A percentile compares a stretch with the other conserved stretches of the same genome.
Conservation (phyloP, 2,888 invertebrate genomes). For the Argyresthia albistria region DNA sequence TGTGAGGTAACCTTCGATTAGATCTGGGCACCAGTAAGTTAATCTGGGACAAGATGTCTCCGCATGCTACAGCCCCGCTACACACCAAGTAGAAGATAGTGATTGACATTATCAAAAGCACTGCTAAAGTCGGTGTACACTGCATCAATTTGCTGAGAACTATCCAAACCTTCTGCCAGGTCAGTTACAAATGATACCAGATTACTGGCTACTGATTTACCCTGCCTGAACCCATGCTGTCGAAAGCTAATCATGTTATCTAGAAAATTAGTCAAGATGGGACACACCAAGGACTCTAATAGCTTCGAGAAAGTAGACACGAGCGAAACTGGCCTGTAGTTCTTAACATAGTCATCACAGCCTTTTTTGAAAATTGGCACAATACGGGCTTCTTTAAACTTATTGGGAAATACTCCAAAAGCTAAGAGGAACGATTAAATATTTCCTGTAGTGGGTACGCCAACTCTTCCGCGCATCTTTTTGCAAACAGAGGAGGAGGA, state of each 20-base stretch:
- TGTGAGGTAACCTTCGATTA: too few relatives aligned
- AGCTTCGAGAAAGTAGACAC: slow-evolving; percentile 7
- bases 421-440: too few relatives aligned
- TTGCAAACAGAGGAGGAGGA: too few relatives aligned
- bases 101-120: slow-evolving; percentile 6
- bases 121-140: slow-evolving; percentile 5
- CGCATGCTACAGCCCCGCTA: too few relatives aligned
- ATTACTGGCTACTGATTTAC: not conserved
- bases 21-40: too few relatives aligned
- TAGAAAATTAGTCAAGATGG: not conserved
- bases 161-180: too few relatives aligned
- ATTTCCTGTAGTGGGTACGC: too few relatives aligned
- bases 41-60: too few relatives aligned
- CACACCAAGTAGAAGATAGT: not conserved
- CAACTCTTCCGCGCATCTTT: too few relatives aligned
- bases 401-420: not conserved
- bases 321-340: slow-evolving; percentile 4
- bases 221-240: slow-evolving; percentile 1
- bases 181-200: too few relatives aligned
- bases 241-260: not conserved
- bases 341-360: not conserved
- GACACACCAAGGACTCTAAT: slow-evolving; percentile 8
- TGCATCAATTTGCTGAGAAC: too few relatives aligned
- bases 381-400: not conserved
- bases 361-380: not conserved